phyloP scores from a whole-genome alignment of 2,888 invertebrate genomes.

The Polydrusus pterygomalis region DNA sequence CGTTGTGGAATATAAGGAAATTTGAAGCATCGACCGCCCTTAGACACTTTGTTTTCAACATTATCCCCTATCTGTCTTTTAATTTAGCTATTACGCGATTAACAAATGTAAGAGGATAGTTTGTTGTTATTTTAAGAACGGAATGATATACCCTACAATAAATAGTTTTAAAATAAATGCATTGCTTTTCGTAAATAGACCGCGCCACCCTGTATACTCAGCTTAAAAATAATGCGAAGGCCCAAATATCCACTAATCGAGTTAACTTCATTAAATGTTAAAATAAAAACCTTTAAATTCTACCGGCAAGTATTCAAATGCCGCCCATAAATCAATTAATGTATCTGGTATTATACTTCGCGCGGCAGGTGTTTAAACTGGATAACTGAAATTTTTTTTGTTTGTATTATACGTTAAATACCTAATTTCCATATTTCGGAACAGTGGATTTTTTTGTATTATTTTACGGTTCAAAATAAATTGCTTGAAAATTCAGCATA shows the following conservation, averaged over 20 bases:
- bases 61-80: too few relatives aligned
- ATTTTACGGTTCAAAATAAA: constrained; percentile 1
- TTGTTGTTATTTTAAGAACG: too few relatives aligned
- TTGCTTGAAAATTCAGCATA: background rate
- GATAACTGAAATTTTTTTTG: constrained; percentile 14
- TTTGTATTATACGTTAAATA: constrained; percentile 12
- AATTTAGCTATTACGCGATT: too few relatives aligned
- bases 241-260: background rate
- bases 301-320: background rate
- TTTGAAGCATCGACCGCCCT: too few relatives aligned
- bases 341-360: constrained; percentile 5
- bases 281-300: constrained; percentile 1
- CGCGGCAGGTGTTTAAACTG: constrained; percentile 18
- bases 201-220: too few relatives aligned
- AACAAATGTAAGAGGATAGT: too few relatives aligned
- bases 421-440: constrained; percentile 7
- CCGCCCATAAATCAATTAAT: constrained; percentile 11
- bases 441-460: constrained; percentile 6
- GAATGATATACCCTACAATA: too few relatives aligned
- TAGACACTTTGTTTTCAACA: too few relatives aligned
- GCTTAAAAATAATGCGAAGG: background rate
- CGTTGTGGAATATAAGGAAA: too few relatives aligned
- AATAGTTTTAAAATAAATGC: too few relatives aligned
- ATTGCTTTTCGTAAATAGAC: too few relatives aligned
- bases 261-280: background rate